These are phyloP conservation scores for Brachionus angularis DNA, from an alignment of 1,140 invertebrate genomes.

Conservation along the genomic window DNA sequence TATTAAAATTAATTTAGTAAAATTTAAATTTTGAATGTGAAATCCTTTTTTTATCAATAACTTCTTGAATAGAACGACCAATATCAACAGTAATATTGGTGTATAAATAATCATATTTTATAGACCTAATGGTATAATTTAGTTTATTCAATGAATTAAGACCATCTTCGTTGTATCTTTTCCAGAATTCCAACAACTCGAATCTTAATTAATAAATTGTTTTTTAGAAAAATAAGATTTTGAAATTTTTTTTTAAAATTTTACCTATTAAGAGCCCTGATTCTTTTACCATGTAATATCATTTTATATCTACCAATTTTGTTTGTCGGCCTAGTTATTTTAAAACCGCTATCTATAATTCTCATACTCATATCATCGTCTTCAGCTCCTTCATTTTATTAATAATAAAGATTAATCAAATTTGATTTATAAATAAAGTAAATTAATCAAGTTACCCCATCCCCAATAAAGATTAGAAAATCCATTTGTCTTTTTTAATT, in stretches of 20 bases:
- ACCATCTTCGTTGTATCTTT: constrained; percentile 58
- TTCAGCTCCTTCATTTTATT: constrained; percentile 47
- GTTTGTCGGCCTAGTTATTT: constrained; percentile 51
- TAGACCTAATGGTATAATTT: constrained; percentile 54
- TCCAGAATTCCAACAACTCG: constrained; percentile 31
- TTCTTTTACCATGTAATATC: constrained; percentile 53
- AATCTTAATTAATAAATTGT: constrained; percentile 2
- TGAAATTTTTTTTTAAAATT: too few species aligned
- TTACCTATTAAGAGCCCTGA: constrained; percentile 51
- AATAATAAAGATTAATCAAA: background rate
- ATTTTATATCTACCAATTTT: constrained; percentile 57
- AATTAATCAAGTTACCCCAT: constrained; percentile 62
- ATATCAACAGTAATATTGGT: constrained; percentile 60
- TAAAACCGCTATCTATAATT: constrained; percentile 7
- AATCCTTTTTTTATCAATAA: background rate
- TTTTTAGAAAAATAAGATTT: background rate
- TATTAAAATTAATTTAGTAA: background rate
- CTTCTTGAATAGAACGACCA: constrained; percentile 46
- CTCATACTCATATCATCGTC: constrained; percentile 43
- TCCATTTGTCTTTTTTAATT: constrained; percentile 76
- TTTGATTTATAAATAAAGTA: background rate
- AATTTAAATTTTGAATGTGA: constrained; percentile 1
- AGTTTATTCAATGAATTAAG: constrained; percentile 56
- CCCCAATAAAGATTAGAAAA: constrained; percentile 85
- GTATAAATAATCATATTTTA: constrained; percentile 53